phyloP scores from a whole-genome alignment of 2,888 invertebrate species.

The Listrodromus nycthemerus region DNA sequence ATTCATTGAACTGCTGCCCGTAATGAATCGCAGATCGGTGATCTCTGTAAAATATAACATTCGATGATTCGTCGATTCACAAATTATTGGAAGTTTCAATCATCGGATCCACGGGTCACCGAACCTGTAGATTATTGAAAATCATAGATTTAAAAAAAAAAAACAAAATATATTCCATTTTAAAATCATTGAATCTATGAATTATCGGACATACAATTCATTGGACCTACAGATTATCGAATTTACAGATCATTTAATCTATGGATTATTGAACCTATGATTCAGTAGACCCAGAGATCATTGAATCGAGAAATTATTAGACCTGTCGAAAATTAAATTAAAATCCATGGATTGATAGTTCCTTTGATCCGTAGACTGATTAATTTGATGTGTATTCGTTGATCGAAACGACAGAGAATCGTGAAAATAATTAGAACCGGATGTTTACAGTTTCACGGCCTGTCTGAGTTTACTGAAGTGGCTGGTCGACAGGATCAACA shows the following conservation, averaged over 20 bases:
- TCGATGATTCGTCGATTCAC: too few relatives aligned
- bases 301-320: not conserved
- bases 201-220: not conserved
- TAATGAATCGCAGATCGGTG: too few relatives aligned
- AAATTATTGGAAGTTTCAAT: too few relatives aligned
- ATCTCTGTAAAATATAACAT: too few relatives aligned
- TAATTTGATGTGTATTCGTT: not conserved
- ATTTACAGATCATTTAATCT: not conserved
- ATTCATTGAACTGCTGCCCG: too few relatives aligned
- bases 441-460: constrained; percentile 88
- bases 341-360: not conserved
- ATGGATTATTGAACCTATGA: not conserved
- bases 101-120: too few relatives aligned
- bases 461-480: constrained; percentile 94
- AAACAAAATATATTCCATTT: too few relatives aligned
- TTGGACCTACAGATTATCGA: not conserved
- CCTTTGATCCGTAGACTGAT: not conserved
- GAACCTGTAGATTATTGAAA: not conserved
- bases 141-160: too few relatives aligned
- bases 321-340: not conserved
- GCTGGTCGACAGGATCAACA: constrained; percentile 87
- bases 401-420: too few relatives aligned
- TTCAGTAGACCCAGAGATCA: not conserved
- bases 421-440: not conserved
- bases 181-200: not conserved